Evolutionary conservation across 2,888 invertebrate species (phyloP), one percentile per base, ranked within the genome.

Genomic region (Reticulitermes lucifugus): DNA sequence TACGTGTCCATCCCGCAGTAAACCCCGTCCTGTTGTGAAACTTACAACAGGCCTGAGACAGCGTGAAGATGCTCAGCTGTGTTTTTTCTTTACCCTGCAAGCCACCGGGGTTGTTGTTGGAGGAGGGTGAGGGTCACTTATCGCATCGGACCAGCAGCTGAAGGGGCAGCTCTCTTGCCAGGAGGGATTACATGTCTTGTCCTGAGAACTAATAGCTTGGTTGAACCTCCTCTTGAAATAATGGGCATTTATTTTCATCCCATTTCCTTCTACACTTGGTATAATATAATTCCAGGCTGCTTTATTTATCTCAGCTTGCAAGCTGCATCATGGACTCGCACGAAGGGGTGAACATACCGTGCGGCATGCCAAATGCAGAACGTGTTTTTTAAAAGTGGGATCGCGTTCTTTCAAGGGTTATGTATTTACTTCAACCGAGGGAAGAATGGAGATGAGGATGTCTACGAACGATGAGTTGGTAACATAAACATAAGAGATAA

Each of bases 221-320:
- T 25, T 70, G 70, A 70, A 9, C 6, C 70, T 70, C 70, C 70
- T 14, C 70, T 29, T 70, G 29, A 29, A 70, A 70, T 70, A 70
- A 70, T 70, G 70, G 70, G 70, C 10, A 70, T 70, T 70, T 70
- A 70, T 70, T 70, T 70, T 70, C 70, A 70, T 70, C 70, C 70
- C 70, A 70, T 70, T 70, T 70, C 70, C 70, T 70, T 70, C 70
- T 70, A 70, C 70, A 70, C 25, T 70, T 70, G 6, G 70, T 70
- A n/a, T 70, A 70, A 70, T 70, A 70, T 70, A 70, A 70, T 70
- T 25, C 70, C 70, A 7, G 14, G 18, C 70, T 70, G 25, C 25
- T 70, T 70, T 70, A 70, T 70, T 70, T 70, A 70, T 70, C 70
- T 25, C 70, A 29, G 9, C 70, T 25, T 14, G 9, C 12, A 10